phyloP scores from a whole-genome alignment of 2,113 vertebrate genomes.

The Hyperoodon ampullatus region DNA sequence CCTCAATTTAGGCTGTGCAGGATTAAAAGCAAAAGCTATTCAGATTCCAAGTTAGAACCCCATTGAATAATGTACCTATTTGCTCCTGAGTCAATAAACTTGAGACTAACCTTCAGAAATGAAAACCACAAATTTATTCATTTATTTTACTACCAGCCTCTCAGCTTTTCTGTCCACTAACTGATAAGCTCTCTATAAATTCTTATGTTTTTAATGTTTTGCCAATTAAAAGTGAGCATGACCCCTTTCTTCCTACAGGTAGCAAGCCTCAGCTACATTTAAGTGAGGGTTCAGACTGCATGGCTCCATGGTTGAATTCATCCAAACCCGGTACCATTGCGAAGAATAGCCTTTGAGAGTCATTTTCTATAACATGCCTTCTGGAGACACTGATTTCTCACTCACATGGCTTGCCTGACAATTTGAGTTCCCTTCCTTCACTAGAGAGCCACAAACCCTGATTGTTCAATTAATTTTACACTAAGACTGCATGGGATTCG shows the following conservation, averaged over 20 bases:
- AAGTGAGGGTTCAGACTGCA: background rate
- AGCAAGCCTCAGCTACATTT: background rate
- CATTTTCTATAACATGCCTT: background rate
- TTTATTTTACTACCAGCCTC: background rate
- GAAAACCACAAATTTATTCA: slow-evolving; percentile 16
- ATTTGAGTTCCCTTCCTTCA: background rate
- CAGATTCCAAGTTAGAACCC: background rate
- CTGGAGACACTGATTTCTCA: background rate
- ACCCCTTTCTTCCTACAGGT: background rate
- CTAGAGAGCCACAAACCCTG: background rate
- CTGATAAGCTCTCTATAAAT: background rate
- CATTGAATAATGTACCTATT: background rate
- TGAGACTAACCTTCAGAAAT: slow-evolving; percentile 3
- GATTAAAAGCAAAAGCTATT: background rate
- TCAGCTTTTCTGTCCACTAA: background rate
- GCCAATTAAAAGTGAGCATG: background rate
- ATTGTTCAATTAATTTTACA: slow-evolving; percentile 1
- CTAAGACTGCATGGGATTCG: background rate
- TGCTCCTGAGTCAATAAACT: slow-evolving; percentile 23
- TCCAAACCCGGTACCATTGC: background rate
- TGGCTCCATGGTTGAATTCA: background rate
- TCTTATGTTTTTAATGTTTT: background rate
- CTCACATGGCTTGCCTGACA: background rate
- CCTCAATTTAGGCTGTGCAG: background rate
- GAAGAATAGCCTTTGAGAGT: background rate